phyloP scores from a whole-genome alignment of 2,888 invertebrate species.

The Stenolophus ochropezus region DNA sequence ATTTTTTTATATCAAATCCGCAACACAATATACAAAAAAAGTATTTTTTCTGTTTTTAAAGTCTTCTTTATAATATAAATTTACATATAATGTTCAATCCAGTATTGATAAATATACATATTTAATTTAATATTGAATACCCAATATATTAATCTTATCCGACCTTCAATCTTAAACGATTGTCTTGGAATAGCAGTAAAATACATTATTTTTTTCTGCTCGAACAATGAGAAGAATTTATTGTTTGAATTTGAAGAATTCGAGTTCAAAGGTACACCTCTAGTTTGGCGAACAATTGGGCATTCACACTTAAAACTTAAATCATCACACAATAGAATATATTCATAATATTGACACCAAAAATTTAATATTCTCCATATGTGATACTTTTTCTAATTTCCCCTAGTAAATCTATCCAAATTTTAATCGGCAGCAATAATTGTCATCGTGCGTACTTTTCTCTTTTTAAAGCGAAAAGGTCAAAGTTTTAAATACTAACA shows the following conservation, averaged over 20 bases:
- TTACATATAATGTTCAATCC: neutral
- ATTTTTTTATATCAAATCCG: too few species aligned
- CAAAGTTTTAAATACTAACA: constrained; percentile 12
- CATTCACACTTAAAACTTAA: constrained; percentile 5
- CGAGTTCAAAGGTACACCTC: neutral
- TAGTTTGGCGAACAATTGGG: neutral
- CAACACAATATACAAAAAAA: too few species aligned
- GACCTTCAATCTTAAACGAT: neutral
- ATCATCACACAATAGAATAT: constrained; percentile 5
- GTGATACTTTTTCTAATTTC: constrained; percentile 16
- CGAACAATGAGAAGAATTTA: neutral
- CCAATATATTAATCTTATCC: neutral
- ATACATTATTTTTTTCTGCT: neutral
- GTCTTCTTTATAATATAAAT: neutral
- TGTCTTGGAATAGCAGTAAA: neutral
- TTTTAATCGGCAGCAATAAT: constrained; percentile 19
- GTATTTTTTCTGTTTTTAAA: too few species aligned
- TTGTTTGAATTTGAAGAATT: neutral
- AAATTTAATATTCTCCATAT: constrained; percentile 9
- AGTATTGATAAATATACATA: neutral
- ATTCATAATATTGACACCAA: constrained; percentile 8
- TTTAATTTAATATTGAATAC: neutral
- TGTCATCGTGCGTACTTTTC: constrained; percentile 12
- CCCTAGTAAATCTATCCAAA: constrained; percentile 20
- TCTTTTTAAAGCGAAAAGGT: constrained; percentile 14